These are phyloP conservation scores for Agrilus biguttatus DNA, from an alignment of 2,888 invertebrate genomes.

Conservation along the genomic window DNA sequence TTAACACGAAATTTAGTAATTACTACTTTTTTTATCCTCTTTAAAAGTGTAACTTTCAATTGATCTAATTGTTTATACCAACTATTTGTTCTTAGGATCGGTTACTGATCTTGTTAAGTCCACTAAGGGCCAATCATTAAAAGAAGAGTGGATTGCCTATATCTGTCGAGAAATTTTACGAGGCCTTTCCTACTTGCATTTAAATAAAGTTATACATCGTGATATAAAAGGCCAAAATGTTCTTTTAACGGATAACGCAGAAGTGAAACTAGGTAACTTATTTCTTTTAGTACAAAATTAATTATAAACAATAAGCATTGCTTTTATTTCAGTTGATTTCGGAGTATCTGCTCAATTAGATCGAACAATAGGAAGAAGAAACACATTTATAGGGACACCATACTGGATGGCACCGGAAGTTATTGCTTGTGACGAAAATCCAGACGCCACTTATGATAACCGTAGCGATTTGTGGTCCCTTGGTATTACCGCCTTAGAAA, in stretches of 20 bases:
- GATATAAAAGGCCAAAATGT: constrained; percentile 99
- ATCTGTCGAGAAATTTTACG: constrained; percentile 92
- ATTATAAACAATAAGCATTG: background rate
- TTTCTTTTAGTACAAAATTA: constrained; percentile 2
- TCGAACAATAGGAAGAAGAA: constrained; percentile 94
- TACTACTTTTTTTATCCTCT: no score
- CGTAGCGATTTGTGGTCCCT: constrained; percentile 83
- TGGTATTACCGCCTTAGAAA: constrained; percentile 97
- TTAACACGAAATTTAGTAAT: no score
- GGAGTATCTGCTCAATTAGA: constrained; percentile 99
- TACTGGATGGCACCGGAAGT: constrained; percentile 99
- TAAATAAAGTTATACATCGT: constrained; percentile 97
- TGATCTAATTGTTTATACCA: no score
- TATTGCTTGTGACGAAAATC: constrained; percentile 99
- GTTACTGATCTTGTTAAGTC: constrained; percentile 99
- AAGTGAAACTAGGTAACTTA: constrained; percentile 81
- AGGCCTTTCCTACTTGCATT: constrained; percentile 93
- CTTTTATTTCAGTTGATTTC: constrained; percentile 70
- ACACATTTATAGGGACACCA: constrained; percentile 97
- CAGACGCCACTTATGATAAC: constrained; percentile 99
- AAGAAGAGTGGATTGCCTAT: constrained; percentile 99
- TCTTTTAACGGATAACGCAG: constrained; percentile 96
- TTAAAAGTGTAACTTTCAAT: no score
- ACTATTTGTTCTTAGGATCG: constrained; percentile 45
- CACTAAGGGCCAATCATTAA: constrained; percentile 93